Conservation (phyloP, 1,140 invertebrate species). For the Cotesia glomerata region DNA sequence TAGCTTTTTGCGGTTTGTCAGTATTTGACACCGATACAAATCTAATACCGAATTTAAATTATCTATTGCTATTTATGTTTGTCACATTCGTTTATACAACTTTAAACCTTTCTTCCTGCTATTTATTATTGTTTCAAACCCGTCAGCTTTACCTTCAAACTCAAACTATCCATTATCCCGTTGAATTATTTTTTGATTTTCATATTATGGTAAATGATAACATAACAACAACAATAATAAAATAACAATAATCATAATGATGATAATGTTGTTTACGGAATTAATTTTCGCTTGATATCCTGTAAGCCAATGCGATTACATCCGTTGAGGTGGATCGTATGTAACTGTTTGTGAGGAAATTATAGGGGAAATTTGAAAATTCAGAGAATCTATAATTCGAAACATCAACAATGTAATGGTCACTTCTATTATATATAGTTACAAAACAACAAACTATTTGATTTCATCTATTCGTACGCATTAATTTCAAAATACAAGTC, state of each 20-base stretch:
- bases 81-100: background rate
- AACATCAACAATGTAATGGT: background rate
- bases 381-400: background rate
- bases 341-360: conserved; percentile 45
- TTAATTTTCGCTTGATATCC: conserved; percentile 23
- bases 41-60: background rate
- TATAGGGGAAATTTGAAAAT: conserved; percentile 53
- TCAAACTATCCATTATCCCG: background rate
- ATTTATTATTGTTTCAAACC: too few relatives aligned
- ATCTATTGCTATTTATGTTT: background rate
- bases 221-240: too few relatives aligned
- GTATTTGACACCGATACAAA: conserved; percentile 22
- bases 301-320: background rate
- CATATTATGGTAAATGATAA: too few relatives aligned
- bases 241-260: too few relatives aligned
- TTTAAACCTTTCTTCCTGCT: too few relatives aligned
- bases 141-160: too few relatives aligned
- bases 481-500: too few relatives aligned
- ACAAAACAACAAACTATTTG: background rate
- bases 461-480: too few relatives aligned
- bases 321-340: background rate
- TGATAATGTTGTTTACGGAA: background rate
- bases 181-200: background rate
- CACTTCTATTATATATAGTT: background rate
- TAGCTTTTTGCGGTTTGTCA: conserved; percentile 62